Evolutionary conservation across 2,888 invertebrate genomes (phyloP).

Genomic region (Oscheius sp.): DNA sequence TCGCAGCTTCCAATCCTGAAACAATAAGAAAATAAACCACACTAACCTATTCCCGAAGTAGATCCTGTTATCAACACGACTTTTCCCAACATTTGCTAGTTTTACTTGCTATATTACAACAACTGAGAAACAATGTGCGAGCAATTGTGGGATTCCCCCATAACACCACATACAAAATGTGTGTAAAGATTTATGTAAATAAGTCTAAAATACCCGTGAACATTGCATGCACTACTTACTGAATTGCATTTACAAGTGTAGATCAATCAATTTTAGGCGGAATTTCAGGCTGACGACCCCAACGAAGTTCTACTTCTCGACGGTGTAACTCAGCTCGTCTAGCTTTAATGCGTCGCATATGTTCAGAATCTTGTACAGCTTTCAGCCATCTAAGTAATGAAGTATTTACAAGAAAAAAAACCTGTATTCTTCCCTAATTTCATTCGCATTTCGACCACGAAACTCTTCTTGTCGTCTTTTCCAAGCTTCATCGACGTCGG

Average conservation of each 20-base stretch:
- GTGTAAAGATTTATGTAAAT: too few relatives aligned
- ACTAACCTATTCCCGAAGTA: slow-evolving; percentile 47
- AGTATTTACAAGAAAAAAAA: slow-evolving; percentile 3
- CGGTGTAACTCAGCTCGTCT: slow-evolving; percentile 35
- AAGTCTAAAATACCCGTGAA: too few relatives aligned
- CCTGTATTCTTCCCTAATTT: slow-evolving; percentile 59
- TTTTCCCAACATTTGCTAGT: slow-evolving; percentile 13
- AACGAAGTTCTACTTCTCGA: background rate
- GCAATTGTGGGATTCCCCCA: too few relatives aligned
- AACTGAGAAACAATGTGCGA: too few relatives aligned
- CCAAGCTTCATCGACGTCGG: slow-evolving; percentile 62
- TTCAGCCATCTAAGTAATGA: slow-evolving; percentile 43
- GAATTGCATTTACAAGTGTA: too few relatives aligned
- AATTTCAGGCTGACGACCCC: background rate
- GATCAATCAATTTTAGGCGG: background rate
- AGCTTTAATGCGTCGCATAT: slow-evolving; percentile 39
- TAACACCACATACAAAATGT: too few relatives aligned
- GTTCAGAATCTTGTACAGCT: slow-evolving; percentile 46
- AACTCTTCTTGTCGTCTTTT: slow-evolving; percentile 34
- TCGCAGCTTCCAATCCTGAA: slow-evolving; percentile 58
- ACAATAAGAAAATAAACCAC: background rate
- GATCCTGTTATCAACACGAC: slow-evolving; percentile 52
- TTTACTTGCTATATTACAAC: too few relatives aligned
- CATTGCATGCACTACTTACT: too few relatives aligned
- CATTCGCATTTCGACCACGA: slow-evolving; percentile 41